Evolutionary conservation across 2,888 invertebrate species (phyloP), one percentile per base, ranked within the genome.

Genomic region (Cybosia mesomella): DNA sequence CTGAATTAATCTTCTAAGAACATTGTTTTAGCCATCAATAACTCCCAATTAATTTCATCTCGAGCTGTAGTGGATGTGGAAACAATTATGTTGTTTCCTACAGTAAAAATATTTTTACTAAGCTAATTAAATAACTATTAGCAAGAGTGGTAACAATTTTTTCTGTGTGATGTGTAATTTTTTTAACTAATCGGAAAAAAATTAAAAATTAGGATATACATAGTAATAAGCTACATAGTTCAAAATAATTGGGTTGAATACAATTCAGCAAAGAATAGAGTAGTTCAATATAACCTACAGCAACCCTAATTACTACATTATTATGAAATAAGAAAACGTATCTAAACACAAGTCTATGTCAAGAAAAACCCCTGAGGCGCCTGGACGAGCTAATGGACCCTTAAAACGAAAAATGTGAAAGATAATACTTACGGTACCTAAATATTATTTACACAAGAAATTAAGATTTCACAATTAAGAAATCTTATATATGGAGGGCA

Each of bases 41-140:
- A 49, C 18, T 55, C 64, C 54, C 36, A 24, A 63, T 55, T 22
- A 49, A 49, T 49, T 49, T 49, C 49, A n/a, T 49, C 49, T 15
- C 43, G 18, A 43, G 7, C 18, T 43, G 18, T 7, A 43, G 43
- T 15, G 15, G 18, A 13, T 43, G 43, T 43, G 36, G 36, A 43
- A 43, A 43, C 34, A 10, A 10, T 34, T 34, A 34, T 1, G 1
- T 10, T 34, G 10, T 10, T 10, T 32, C 3, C 32, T 32, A 32
- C 7, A 32, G 32, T 32, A 32, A 5, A 32, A 7, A 32, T 32
- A 32, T 32, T 32, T 32, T 34, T 7, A 34, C 34, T 34, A 34
- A 10, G 9, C 8, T 34, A 8, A 10, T 34, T 4, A 28, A 28
- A 5, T 28, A 28, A 28, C 28, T 28, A 28, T 28, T 28, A 28